A percentile compares a stretch with the other conserved stretches of the same genome.
These are phyloP conservation scores for Leptura quadrifasciata DNA, from an alignment of 2,888 invertebrate species.

Conservation along the genomic window DNA sequence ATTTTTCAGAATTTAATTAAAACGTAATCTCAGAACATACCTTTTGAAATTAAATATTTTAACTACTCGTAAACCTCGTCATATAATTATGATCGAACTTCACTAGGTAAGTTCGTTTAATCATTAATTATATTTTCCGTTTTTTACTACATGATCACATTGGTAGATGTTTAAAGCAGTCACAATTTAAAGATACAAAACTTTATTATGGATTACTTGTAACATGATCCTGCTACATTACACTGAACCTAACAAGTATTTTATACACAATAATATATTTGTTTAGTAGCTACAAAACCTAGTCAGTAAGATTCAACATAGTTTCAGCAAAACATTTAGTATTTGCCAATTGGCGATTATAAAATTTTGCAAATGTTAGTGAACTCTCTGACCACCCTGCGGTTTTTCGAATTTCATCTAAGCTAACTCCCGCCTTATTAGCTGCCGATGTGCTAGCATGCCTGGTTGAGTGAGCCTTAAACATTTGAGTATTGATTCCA, in stretches of 20 bases:
- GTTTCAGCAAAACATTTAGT: neutral
- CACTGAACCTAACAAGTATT: neutral
- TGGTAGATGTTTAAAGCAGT: neutral
- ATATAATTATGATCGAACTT: no score
- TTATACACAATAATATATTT: neutral
- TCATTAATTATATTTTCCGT: no score
- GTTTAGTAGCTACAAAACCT: neutral
- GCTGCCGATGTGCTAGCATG: conserved; percentile 1
- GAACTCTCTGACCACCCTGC: conserved; percentile 11
- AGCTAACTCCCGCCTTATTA: neutral
- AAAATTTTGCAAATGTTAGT: conserved; percentile 13
- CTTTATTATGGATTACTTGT: neutral
- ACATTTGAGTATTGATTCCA: neutral
- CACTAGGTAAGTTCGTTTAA: no score
- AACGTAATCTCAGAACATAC: no score
- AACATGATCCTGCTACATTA: neutral
- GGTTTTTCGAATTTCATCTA: conserved; percentile 8
- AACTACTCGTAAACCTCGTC: no score
- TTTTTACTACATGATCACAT: no score
- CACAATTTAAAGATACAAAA: neutral
- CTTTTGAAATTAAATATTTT: no score
- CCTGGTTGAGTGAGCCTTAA: conserved; percentile 2
- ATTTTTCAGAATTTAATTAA: no score
- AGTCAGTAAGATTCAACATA: neutral
- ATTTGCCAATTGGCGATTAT: neutral